Evolutionary conservation across 2,797 vertebrate genomes (phyloP).

Genomic region (Spizella passerina): DNA sequence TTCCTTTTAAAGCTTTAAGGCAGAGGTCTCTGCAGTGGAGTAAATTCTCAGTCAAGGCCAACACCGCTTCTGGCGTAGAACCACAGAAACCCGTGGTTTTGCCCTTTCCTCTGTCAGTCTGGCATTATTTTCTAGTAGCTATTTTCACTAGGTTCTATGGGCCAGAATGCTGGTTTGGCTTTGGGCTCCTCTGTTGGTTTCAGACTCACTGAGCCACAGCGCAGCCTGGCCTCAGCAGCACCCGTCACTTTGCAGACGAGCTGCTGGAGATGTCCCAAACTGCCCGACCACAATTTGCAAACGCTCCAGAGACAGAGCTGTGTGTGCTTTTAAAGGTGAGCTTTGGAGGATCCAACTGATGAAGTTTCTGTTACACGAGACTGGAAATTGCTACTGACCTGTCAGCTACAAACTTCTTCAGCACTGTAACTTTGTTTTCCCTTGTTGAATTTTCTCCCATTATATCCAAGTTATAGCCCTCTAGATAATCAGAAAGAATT

Average conservation of each 20-base stretch:
- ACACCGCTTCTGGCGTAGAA: background rate
- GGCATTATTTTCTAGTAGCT: background rate
- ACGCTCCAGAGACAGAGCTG: background rate
- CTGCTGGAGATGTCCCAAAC: background rate
- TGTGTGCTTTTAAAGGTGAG: background rate
- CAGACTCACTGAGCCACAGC: background rate
- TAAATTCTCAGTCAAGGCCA: background rate
- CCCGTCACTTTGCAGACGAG: fast-evolving
- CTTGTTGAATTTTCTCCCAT: slow-evolving; percentile 44
- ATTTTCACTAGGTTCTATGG: background rate
- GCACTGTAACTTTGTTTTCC: background rate
- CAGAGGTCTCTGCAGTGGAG: background rate
- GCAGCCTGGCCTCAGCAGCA: background rate
- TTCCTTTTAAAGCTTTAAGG: background rate
- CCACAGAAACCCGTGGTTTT: background rate
- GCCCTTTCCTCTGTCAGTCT: background rate
- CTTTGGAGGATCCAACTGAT: background rate
- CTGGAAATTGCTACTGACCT: background rate
- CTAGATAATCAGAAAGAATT: slow-evolving; percentile 48
- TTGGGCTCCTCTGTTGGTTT: background rate
- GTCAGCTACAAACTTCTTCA: background rate
- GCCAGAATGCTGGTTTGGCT: background rate
- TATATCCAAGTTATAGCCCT: slow-evolving; percentile 52
- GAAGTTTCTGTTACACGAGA: background rate
- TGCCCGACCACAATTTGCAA: background rate